A percentile compares a stretch with the other conserved stretches of the same genome.
These are phyloP conservation scores for Bothrops alternatus DNA, from an alignment of 2,797 vertebrate species.

Conservation along the genomic window DNA sequence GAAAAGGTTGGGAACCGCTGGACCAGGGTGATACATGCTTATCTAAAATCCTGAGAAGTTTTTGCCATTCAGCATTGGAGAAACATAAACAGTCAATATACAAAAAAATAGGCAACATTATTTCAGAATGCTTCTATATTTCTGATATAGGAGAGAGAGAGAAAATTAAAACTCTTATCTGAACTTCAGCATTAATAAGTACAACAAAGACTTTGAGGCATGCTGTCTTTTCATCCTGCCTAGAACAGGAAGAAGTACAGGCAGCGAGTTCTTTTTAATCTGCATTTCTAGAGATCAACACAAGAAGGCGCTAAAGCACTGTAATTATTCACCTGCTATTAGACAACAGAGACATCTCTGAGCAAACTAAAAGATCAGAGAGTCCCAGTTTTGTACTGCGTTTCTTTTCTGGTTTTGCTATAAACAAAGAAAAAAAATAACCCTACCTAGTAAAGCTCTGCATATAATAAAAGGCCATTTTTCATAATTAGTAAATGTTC, in stretches of 20 bases:
- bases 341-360: neutral
- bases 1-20: too few species aligned
- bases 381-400: neutral
- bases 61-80: neutral
- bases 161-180: neutral
- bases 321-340: slow-evolving; percentile 34
- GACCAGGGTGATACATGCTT: neutral
- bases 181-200: slow-evolving; percentile 5
- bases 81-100: neutral
- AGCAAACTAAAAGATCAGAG: neutral
- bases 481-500: slow-evolving; percentile 12
- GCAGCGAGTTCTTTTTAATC: neutral
- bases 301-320: slow-evolving; percentile 76
- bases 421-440: neutral
- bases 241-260: neutral
- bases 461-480: neutral
- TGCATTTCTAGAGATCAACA: slow-evolving; percentile 70
- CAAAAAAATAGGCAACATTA: neutral
- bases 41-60: neutral
- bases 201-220: neutral
- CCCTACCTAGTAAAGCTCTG: neutral
- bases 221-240: neutral
- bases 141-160: neutral
- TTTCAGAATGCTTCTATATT: neutral
- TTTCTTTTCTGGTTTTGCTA: slow-evolving; percentile 20